These are phyloP conservation scores for Chrosomus eos DNA, from an alignment of 2,797 vertebrate species.

Conservation along the genomic window DNA sequence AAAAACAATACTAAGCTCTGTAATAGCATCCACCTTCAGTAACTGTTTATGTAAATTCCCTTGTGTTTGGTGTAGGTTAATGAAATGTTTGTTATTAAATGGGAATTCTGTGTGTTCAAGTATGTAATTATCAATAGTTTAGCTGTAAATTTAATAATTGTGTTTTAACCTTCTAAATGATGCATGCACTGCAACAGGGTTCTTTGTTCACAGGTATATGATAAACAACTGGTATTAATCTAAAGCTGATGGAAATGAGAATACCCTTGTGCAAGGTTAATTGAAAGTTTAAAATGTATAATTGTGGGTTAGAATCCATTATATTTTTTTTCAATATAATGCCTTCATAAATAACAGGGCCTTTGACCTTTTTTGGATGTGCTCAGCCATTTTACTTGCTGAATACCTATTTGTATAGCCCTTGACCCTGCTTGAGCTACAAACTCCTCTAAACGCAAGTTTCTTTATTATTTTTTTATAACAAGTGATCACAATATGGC, in stretches of 20 bases:
- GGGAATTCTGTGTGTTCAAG: conserved; percentile 81
- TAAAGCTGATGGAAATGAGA: conserved; percentile 57
- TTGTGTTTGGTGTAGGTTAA: conserved; percentile 79
- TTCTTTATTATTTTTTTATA: not conserved
- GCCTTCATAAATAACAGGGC: not conserved
- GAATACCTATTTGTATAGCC: not conserved
- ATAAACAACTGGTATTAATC: conserved; percentile 58
- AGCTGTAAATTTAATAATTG: conserved; percentile 54
- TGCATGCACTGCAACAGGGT: conserved; percentile 51
- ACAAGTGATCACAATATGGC: not conserved
- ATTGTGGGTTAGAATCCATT: conserved; percentile 41
- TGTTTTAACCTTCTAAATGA: conserved; percentile 53
- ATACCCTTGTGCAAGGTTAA: conserved; percentile 61
- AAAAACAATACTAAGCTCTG: conserved; percentile 82
- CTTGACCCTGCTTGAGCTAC: not conserved
- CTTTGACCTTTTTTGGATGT: not conserved
- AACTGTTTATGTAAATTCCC: conserved; percentile 71
- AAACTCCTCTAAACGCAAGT: not conserved
- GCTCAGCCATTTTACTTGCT: not conserved
- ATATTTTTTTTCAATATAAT: conserved; percentile 22
- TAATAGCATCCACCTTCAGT: conserved; percentile 69
- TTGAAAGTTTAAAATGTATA: conserved; percentile 58
- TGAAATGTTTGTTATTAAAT: conserved; percentile 81
- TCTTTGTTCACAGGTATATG: conserved; percentile 54
- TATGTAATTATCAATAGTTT: conserved; percentile 77